Evolutionary conservation across 2,888 invertebrate species (phyloP).

Genomic region (Euproctis similis): DNA sequence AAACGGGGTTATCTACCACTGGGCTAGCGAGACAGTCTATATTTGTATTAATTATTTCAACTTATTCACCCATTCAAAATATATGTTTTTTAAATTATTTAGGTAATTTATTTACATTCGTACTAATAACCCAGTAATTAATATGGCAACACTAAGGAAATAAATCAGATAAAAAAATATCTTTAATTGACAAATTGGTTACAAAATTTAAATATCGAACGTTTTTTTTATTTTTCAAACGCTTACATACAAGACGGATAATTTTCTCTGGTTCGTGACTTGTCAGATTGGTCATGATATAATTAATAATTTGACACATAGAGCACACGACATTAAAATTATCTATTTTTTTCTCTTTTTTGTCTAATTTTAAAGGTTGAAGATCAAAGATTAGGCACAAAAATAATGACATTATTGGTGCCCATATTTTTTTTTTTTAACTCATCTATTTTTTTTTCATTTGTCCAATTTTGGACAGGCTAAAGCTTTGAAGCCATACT

Average conservation of each 20-base stretch:
- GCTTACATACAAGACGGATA: constrained; percentile 9
- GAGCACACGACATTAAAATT: constrained; percentile 2
- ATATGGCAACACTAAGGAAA: constrained; percentile 15
- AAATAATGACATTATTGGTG: too few species aligned
- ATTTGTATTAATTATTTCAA: too few species aligned
- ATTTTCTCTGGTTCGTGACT: constrained; percentile 21
- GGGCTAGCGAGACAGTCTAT: too few species aligned
- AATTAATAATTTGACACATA: constrained; percentile 17
- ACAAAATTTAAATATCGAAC: constrained; percentile 19
- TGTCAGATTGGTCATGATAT: constrained; percentile 14
- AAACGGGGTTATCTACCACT: too few species aligned
- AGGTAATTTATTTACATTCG: constrained; percentile 16
- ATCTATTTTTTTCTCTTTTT: too few species aligned
- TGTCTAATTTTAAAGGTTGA: too few species aligned
- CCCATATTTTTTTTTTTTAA: too few species aligned
- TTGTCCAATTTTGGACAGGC: too few species aligned
- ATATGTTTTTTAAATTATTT: constrained; percentile 5
- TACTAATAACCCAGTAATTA: constrained; percentile 22
- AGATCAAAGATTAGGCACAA: too few species aligned
- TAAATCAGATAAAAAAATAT: constrained; percentile 11
- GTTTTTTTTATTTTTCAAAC: constrained; percentile 19
- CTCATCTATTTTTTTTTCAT: too few species aligned
- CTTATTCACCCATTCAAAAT: constrained; percentile 9
- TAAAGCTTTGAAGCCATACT: too few species aligned
- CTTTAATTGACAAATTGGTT: constrained; percentile 17